Conservation (phyloP, 1,140 invertebrate genomes). For the Belonocnema kinseyi region DNA sequence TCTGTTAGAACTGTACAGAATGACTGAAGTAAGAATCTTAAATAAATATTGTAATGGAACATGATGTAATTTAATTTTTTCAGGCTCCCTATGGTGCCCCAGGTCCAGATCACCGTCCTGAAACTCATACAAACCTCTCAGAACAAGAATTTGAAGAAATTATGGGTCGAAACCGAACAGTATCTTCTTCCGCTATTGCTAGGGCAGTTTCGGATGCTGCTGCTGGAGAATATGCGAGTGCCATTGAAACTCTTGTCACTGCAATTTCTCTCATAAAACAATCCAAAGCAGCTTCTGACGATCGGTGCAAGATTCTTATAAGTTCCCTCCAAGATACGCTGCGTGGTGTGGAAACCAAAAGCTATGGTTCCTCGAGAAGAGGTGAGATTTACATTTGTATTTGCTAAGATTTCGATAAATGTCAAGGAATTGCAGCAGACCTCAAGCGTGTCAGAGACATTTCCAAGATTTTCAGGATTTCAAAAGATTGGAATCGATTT, state of each 20-base stretch:
- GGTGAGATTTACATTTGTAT: conserved; percentile 61
- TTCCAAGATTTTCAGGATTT: no score
- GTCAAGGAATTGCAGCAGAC: no score
- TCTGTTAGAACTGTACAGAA: no score
- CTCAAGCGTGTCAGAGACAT: no score
- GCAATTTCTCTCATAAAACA: conserved; percentile 99
- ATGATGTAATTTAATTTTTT: conserved; percentile 19
- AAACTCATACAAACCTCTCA: conserved; percentile 82
- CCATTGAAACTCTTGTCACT: conserved; percentile 98
- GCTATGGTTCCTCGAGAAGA: conserved; percentile 86
- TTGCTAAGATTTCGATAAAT: conserved; percentile 1
- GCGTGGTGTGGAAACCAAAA: conserved; percentile 97
- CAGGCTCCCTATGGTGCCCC: conserved; percentile 75
- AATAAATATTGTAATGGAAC: no score
- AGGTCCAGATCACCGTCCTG: conserved; percentile 77
- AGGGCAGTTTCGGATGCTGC: conserved; percentile 98
- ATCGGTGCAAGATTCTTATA: conserved; percentile 98
- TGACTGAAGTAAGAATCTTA: no score
- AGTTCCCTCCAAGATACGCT: conserved; percentile 97
- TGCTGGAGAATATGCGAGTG: conserved; percentile 96
- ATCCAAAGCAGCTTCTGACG: conserved; percentile 96
- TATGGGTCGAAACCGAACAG: conserved; percentile 97
- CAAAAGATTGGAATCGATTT: no score
- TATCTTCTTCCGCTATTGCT: conserved; percentile 97
- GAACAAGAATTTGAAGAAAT: conserved; percentile 99